Base-by-base conservation (phyloP, 2,797 vertebrate genomes). In the Epinephelus coioides region DNA sequence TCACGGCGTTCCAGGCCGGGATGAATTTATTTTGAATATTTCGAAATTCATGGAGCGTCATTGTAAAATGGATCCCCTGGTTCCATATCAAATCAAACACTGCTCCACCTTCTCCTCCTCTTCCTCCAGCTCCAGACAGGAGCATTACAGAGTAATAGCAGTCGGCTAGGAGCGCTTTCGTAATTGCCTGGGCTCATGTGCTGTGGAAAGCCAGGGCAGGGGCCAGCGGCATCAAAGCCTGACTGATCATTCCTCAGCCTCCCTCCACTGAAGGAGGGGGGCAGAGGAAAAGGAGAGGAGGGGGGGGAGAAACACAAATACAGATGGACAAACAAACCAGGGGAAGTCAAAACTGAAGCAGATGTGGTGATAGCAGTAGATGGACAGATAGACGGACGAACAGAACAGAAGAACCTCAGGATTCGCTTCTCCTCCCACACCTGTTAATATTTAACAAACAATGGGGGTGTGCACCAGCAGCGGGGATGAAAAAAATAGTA, bases 401-500 rank as follows among this genome's bases (percentile, higher is more conserved):
- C 30, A 34, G 82, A 89, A 78, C 49, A 56, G 78, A 85, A 79
- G 66, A 79, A 77, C 70, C 55, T 51, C 27, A 62, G 15, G 68
- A 63, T 76, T 67, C 14, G 50, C 67, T 51, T 84, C 65, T 69
- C 61, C 86, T 68, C 51, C 49, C 77, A 78, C 92, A 95, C 94
- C 88, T 95, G 94, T 88, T 93, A 92, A 92, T 92, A 91, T 94
- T 95, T 94, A 94, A 81, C 78, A 89, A 92, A 92, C 87, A 94
- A 90, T 88, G 78, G 86, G 69, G 81, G 86, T 73, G 46, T 55
- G 82, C 67, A 81, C 62, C 65, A 61, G 60, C 70, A 63, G 80
- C 56, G 49, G 49, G 55, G 74, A 61, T 81, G 65, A 66, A 81
- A 85, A 84, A 78, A 79, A 78, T 83, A 67, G 6, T 30, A 50